Evolutionary conservation across 2,888 invertebrate species (phyloP), one percentile per base, ranked within the genome.

Genomic region (Thalpophila matura): DNA sequence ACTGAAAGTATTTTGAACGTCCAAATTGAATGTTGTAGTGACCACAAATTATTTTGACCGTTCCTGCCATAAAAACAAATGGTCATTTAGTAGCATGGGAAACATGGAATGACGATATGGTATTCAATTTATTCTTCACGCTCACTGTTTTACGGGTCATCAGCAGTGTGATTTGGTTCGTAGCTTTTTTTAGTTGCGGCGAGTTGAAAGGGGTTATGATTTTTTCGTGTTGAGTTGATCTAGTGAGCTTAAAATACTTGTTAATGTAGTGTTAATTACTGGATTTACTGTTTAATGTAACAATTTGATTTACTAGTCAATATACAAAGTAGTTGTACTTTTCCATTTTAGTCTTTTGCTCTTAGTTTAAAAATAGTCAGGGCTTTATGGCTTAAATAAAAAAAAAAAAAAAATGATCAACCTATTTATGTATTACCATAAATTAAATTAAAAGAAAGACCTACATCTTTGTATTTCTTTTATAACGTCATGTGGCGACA

Each of bases 51-150:
- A 58, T 68, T 77, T 74, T 65, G 66, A 68, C 64, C 58, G 51
- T 68, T 62, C 58, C 38, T 66, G 37, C 51, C 54, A 71, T 76
- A 73, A 74, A 75, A 77, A 72, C 77, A 78, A 81, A 83, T 78
- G 77, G 65, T 81, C 77, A 80, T 84, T 85, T 82, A 72, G 76
- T 73, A 66, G 63, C 42, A 64, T 64, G 64, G 69, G 74, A 74
- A 74, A 73, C 62, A 79, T 79, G 81, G 83, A 87, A 89, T 82
- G 85, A 84, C 90, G 86, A 85, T 90, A 90, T 89, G 89, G 86
- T 89, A 91, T 91, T 92, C 86, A 88, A 90, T 91, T 91, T 86
- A 64, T 65, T 63, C 80, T 83, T 82, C 79, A 79, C 79, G 83
- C 78, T 80, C 79, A 83, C 82, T 61, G 82, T 83, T 85, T 82